phyloP scores from a whole-genome alignment of 2,113 vertebrate species.

The Proterorhinus semilunaris region DNA sequence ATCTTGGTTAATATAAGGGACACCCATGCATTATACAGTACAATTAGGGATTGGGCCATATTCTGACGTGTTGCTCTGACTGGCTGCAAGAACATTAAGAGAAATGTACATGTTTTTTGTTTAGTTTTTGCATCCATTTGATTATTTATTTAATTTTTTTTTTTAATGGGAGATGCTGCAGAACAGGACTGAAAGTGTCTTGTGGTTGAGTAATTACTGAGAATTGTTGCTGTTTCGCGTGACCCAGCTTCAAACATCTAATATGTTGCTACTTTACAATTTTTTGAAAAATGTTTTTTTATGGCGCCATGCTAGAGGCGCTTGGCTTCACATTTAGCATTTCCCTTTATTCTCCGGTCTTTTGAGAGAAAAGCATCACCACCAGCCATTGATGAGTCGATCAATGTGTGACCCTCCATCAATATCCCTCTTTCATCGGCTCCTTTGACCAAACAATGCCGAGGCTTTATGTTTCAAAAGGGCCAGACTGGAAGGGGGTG shows the following conservation, averaged over 20 bases:
- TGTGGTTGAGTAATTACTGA: no score
- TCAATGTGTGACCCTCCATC: conserved; percentile 14
- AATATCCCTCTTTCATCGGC: conserved; percentile 26
- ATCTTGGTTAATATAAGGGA: no score
- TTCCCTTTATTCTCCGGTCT: background rate
- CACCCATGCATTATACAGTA: no score
- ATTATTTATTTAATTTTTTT: background rate
- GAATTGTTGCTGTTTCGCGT: background rate
- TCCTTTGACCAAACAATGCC: conserved; percentile 23
- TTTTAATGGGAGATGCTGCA: no score
- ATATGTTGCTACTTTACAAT: background rate
- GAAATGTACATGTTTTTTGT: no score
- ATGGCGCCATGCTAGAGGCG: conserved; percentile 1
- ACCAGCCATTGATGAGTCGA: conserved; percentile 9
- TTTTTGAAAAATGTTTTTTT: background rate
- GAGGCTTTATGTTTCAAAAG: conserved; percentile 3
- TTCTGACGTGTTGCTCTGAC: no score
- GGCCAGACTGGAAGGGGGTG: conserved; percentile 21
- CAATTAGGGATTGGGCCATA: no score
- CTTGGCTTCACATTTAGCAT: background rate
- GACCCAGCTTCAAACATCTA: background rate
- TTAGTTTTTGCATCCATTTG: no score
- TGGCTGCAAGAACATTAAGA: no score
- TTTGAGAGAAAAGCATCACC: conserved; percentile 10
- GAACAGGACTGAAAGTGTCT: no score